Percentiles rank a stretch among this genome's conserved stretches.
Conservation (phyloP, 2,888 invertebrate genomes). For the Biston stratarius region DNA sequence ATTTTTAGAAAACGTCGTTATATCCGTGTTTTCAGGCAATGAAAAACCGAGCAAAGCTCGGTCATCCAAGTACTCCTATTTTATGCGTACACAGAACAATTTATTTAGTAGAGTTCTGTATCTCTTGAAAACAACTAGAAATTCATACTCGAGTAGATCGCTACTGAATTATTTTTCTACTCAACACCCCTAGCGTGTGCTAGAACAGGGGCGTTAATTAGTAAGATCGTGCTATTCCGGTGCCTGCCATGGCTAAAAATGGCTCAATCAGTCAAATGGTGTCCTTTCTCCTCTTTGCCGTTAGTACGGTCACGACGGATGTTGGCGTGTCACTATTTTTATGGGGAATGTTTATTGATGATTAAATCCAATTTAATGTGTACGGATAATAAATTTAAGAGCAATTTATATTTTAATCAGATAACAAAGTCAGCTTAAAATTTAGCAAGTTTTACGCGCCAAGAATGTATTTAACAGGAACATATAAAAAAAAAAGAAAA, state of each 20-base stretch:
- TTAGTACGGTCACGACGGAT: conserved; percentile 37
- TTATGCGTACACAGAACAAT: too few relatives aligned
- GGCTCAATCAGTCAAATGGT: conserved; percentile 81
- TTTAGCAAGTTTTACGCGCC: too few relatives aligned
- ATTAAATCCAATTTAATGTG: background rate
- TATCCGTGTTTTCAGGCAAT: too few relatives aligned
- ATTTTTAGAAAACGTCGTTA: too few relatives aligned
- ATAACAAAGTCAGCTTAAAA: too few relatives aligned
- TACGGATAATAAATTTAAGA: too few relatives aligned
- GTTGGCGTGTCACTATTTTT: background rate
- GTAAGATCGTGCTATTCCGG: conserved; percentile 75
- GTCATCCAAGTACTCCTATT: too few relatives aligned
- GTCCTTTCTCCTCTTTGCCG: conserved; percentile 42
- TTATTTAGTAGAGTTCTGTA: background rate
- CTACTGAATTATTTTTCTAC: conserved; percentile 34
- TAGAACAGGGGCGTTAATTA: conserved; percentile 78
- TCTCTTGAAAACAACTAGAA: conserved; percentile 3
- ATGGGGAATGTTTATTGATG: background rate
- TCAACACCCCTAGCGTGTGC: conserved; percentile 43
- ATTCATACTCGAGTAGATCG: conserved; percentile 43
- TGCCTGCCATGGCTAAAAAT: conserved; percentile 77
- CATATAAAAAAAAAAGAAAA: too few relatives aligned
- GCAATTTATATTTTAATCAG: too few relatives aligned
- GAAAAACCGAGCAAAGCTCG: too few relatives aligned
- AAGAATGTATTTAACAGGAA: too few relatives aligned